Base-by-base conservation (phyloP, 2,113 vertebrate genomes). In the Sorex fumeus region DNA sequence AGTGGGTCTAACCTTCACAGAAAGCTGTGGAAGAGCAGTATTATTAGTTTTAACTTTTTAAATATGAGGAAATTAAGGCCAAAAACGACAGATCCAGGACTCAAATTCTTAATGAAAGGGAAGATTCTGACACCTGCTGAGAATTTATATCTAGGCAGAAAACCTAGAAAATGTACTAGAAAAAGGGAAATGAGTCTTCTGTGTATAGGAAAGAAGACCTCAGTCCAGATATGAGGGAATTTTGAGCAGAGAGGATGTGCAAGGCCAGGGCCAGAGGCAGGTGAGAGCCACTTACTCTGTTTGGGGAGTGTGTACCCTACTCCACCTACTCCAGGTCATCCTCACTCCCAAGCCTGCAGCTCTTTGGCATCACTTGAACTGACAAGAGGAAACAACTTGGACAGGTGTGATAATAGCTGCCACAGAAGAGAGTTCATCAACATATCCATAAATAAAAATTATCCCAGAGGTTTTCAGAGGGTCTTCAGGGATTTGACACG, bases 311-410 rank as follows among this genome's bases (percentile, higher is more conserved):
- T 12, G n/a, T 8, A 34, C 47, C 3, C 15, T 32, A 32, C 12
- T 8, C 4, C 36, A 7, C 1, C 11, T 3, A 34, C 21, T 16
- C 2, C 7, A 2, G 21, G 5, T 27, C 40, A 4, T 8, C 50
- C 8, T 79, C 62, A 25, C 34, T 80, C 3, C 3, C 25, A 1
- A 32, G 47, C 19, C 57, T 75, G 19, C n/a, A 69, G 32, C 40
- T 85, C 47, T 76, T 11, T 43, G 27, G 34, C 23, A 47, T 5
- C 1, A 10, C 10, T 21, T 82, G n/a, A 67, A 72, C 2, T 25
- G 53, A 62, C 3, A 18, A n/a, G 21, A 53, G 60, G 70, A 92
- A 81, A 50, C 8, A 15, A 15, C 18, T 6, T 66, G 47, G 25
- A 18, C 13, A 45, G 43, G n/a, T 4, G 12, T 47, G 74, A 9